A percentile compares a stretch with the other conserved stretches of the same genome.
phyloP scores from a whole-genome alignment of 2,113 vertebrate species.

The Dicaeum eximium region DNA sequence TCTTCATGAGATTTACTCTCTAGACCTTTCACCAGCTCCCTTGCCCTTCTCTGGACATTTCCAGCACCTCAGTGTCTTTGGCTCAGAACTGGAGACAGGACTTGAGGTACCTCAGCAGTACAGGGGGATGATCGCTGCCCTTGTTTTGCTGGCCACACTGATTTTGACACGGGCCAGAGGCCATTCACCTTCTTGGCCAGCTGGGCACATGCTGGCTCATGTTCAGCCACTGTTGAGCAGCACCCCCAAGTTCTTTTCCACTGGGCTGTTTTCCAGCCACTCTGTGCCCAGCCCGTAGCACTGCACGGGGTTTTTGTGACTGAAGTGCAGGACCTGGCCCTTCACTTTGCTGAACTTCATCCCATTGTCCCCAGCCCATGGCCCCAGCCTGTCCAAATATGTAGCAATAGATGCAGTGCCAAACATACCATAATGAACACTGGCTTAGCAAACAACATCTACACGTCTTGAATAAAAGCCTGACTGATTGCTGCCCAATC shows the following conservation, averaged over 20 bases:
- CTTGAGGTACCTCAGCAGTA: not conserved
- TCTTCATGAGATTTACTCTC: not conserved
- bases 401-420: not conserved
- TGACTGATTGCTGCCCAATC: not conserved
- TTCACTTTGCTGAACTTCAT: not conserved
- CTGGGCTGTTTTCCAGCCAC: not conserved
- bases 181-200: not conserved
- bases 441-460: not conserved
- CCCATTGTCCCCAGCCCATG: not conserved
- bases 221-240: fast-evolving
- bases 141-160: not conserved
- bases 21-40: not conserved
- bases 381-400: not conserved
- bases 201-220: not conserved
- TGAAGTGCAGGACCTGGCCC: not conserved
- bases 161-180: not conserved
- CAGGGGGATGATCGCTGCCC: not conserved
- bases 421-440: not conserved
- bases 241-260: not conserved
- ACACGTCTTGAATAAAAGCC: not conserved
- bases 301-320: not conserved
- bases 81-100: too few species aligned
- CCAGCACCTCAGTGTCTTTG: not conserved
- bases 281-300: not conserved
- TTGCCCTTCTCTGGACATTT: not conserved